Conservation (phyloP, 2,888 invertebrate species). For the Listrodromus nycthemerus region DNA sequence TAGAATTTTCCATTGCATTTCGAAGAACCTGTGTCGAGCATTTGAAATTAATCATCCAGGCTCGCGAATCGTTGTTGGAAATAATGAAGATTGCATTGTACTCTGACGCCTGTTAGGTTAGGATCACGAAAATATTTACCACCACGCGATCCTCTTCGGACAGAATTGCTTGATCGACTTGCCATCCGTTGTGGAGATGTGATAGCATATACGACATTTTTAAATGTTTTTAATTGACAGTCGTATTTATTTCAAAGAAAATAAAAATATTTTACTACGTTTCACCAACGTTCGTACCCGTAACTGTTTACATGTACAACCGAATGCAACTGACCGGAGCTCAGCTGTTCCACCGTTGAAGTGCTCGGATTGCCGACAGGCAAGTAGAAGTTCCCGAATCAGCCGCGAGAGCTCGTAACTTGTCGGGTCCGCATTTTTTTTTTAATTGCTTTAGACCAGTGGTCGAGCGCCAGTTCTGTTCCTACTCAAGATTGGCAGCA, state of each 20-base stretch:
- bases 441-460: too few species aligned
- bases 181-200: conserved; percentile 99
- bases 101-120: conserved; percentile 46
- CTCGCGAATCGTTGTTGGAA: not conserved
- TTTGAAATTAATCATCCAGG: not conserved
- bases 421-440: too few species aligned
- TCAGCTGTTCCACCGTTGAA: not conserved
- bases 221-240: conserved; percentile 53
- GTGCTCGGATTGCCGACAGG: not conserved
- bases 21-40: not conserved
- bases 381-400: too few species aligned
- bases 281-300: not conserved
- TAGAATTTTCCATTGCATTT: not conserved
- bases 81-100: not conserved
- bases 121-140: conserved; percentile 86
- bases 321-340: not conserved
- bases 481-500: too few species aligned
- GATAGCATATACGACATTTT: conserved; percentile 99
- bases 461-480: too few species aligned
- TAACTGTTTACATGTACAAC: not conserved
- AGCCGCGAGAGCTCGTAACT: too few species aligned
- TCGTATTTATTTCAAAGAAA: conserved; percentile 1
- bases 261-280: not conserved
- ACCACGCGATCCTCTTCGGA: conserved; percentile 99
- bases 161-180: conserved; percentile 99